Conservation (phyloP, 2,113 vertebrate genomes). For the Mobula birostris region DNA sequence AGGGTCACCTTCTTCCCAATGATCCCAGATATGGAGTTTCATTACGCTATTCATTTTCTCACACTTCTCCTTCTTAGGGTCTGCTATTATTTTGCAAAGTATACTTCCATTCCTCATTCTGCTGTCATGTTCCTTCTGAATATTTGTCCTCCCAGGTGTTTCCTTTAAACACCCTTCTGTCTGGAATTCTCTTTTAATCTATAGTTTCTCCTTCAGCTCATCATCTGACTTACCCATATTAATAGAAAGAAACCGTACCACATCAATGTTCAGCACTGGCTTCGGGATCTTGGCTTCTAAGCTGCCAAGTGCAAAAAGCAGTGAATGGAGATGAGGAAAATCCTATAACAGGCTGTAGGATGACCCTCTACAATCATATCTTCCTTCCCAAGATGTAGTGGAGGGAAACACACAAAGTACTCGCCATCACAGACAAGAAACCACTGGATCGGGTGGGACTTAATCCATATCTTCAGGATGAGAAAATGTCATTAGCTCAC, state of each 20-base stretch:
- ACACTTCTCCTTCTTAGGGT: not conserved
- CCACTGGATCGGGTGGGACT: too few species aligned
- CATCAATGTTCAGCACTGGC: not conserved
- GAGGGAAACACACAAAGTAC: too few species aligned
- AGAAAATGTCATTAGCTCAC: too few species aligned
- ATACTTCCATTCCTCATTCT: not conserved
- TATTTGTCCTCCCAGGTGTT: not conserved
- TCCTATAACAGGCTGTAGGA: too few species aligned
- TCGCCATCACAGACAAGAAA: too few species aligned
- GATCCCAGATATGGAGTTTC: not conserved
- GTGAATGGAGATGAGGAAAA: too few species aligned
- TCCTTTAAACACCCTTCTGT: too few species aligned
- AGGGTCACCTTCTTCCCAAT: not conserved
- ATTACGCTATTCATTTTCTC: not conserved
- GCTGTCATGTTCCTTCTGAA: not conserved
- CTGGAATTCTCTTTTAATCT: not conserved
- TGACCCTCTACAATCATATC: too few species aligned
- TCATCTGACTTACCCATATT: not conserved
- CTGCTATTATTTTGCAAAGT: not conserved
- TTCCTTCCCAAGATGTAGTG: too few species aligned
- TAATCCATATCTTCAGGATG: too few species aligned
- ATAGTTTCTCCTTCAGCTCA: not conserved
- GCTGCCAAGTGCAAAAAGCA: not conserved
- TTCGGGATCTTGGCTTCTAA: not conserved
- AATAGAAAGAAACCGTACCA: not conserved